These are phyloP conservation scores for Parnassius smintheus DNA, from an alignment of 2,888 invertebrate genomes.

Conservation along the genomic window DNA sequence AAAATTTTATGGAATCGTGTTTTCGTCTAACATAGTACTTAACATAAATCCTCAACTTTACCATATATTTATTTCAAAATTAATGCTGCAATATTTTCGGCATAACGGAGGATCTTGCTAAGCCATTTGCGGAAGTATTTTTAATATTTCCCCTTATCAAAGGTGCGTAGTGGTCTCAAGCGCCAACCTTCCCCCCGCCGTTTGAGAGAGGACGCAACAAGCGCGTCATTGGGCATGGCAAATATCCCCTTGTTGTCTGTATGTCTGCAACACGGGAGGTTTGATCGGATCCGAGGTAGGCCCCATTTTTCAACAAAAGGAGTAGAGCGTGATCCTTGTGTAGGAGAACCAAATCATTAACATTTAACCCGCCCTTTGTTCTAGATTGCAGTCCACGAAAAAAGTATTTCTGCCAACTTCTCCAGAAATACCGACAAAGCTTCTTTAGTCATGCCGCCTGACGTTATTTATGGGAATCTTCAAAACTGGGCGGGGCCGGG, in stretches of 20 bases:
- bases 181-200: too few species aligned
- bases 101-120: too few species aligned
- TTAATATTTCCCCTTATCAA: too few species aligned
- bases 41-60: too few species aligned
- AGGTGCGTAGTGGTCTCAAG: too few species aligned
- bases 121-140: too few species aligned
- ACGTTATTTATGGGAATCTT: not conserved
- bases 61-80: too few species aligned
- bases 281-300: not conserved
- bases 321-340: not conserved
- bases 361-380: not conserved
- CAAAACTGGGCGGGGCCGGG: not conserved
- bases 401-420: not conserved
- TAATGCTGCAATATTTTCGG: too few species aligned
- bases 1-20: too few species aligned
- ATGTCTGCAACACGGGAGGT: not conserved
- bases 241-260: not conserved
- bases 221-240: too few species aligned
- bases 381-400: not conserved
- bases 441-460: constrained; percentile 14
- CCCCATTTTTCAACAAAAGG: not conserved
- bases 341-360: not conserved
- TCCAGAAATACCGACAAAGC: constrained; percentile 24
- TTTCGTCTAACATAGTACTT: too few species aligned
- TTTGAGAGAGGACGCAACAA: too few species aligned